Base-by-base conservation (phyloP, 2,113 vertebrate species). In the Pavo muticus region DNA sequence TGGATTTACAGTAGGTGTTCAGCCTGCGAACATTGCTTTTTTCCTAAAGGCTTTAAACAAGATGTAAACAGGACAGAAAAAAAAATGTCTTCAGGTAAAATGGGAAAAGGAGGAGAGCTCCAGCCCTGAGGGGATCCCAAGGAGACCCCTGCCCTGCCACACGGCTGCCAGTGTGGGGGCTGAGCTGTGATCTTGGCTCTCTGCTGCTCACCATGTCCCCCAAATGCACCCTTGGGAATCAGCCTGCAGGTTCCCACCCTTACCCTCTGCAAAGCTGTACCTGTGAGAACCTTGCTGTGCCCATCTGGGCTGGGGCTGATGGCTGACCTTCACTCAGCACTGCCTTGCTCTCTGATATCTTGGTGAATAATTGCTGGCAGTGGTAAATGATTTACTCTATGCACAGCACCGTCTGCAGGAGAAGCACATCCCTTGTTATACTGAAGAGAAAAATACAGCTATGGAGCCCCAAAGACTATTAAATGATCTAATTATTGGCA, bases 371-470 rank as follows among this genome's bases (percentile, higher is more conserved):
- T 96, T 96, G 73, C 80, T 77, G 86, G 67, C 25, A 57, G 20
- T 10, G 16, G 92, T 96, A 92, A 96, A 96, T 96, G 0, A 96
- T 96, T 95, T 91, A 95, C 88, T 78, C 29, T 17, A 32, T 0
- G 4, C 52, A 83, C 65, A 83, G 45, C 63, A 73, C 17, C 0
- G 0, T n/a, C 74, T 91, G 47, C 54, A 83, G 5, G 8, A 68
- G 42, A n/a, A 23, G 7, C 19, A 40, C 63, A 52, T 78, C 25
- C 35, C 1, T 18, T 3, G 3, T 76, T 79, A 52, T 3, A 18
- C 29, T 79, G n/a, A 27, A 78, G 30, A 84, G 57, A 84, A 93
- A 81, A 85, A 69, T 20, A 27, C 18, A 57, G 15, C 42, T 64
- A 14, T 23, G 57, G 3, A 44, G 13, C 27, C 30, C n/a, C n/a